These are phyloP conservation scores for Calliphora vomitoria DNA, from an alignment of 2,888 invertebrate species.

Conservation along the genomic window DNA sequence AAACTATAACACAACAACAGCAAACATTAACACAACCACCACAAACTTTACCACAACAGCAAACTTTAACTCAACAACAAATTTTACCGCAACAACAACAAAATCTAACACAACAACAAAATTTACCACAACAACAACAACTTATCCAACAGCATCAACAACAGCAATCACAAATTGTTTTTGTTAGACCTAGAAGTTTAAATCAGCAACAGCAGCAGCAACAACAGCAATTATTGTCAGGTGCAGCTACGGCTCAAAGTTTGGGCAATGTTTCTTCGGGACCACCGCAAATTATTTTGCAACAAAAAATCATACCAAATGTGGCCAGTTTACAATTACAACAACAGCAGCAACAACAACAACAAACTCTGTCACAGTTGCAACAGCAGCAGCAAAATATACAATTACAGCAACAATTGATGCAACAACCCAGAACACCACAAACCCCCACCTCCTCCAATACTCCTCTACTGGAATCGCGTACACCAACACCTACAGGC, in stretches of 20 bases:
- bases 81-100: constrained; percentile 73
- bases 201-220: constrained; percentile 76
- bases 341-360: constrained; percentile 73
- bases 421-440: constrained; percentile 77
- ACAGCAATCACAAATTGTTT: constrained; percentile 80
- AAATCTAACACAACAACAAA: constrained; percentile 57
- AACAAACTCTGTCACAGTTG: constrained; percentile 74
- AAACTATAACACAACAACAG: constrained; percentile 56
- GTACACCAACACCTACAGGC: constrained; percentile 70
- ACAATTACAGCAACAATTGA: constrained; percentile 77
- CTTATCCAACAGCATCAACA: constrained; percentile 68
- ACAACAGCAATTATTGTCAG: constrained; percentile 74
- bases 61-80: constrained; percentile 55
- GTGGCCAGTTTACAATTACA: constrained; percentile 74
- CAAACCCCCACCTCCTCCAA: constrained; percentile 75
- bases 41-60: constrained; percentile 50
- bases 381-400: constrained; percentile 75
- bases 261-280: constrained; percentile 47
- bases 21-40: constrained; percentile 74
- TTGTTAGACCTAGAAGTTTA: constrained; percentile 78
- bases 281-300: constrained; percentile 81
- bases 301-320: constrained; percentile 82
- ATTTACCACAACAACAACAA: constrained; percentile 72
- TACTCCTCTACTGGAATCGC: constrained; percentile 60
- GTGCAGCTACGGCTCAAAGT: constrained; percentile 49